Evolutionary conservation across 2,888 invertebrate species (phyloP), one percentile per base, ranked within the genome.

Genomic region (Dione juno): DNA sequence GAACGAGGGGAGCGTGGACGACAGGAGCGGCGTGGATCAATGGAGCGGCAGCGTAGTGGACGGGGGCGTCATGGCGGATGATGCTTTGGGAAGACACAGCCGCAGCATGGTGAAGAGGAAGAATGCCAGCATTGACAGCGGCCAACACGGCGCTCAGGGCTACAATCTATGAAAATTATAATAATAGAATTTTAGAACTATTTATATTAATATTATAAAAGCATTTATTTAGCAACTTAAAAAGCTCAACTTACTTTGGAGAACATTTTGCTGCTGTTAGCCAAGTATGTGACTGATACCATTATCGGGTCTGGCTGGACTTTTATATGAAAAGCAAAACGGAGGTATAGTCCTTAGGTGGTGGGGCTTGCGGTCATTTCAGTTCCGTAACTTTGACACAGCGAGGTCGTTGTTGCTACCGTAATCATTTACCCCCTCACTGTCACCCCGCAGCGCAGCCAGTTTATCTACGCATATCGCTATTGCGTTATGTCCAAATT

Each of bases 371-470:
- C 88, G 91, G 92, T 90, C 91, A 90, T 81, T 86, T 84, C 77
- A 90, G 92, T 93, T 93, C 92, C 92, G 92, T 90, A 92, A 92
- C 87, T 92, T 92, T 92, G 93, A 93, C 93, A 92, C 87, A 84
- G 84, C 92, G 92, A 92, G 92, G 92, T 92, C 93, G 84, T 81
- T 79, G 75, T 79, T 82, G 86, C 83, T 83, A 81, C 79, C 80
- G 80, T 79, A 82, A 84, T 88, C 81, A 82, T 84, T 81, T 81
- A 81, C 82, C 80, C 80, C 80, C 76, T 74, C 76, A 73, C 73
- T 72, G 71, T 70, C 61, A 74, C 74, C 78, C 79, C 79, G 81
- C 80, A 75, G 75, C 77, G 79, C 77, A 73, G 43, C 58, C 13
- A 63, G 52, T 58, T 77, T 76, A 73, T 69, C 73, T 77, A 70